Conservation (phyloP, 2,797 vertebrate genomes). For the Betta splendens region DNA sequence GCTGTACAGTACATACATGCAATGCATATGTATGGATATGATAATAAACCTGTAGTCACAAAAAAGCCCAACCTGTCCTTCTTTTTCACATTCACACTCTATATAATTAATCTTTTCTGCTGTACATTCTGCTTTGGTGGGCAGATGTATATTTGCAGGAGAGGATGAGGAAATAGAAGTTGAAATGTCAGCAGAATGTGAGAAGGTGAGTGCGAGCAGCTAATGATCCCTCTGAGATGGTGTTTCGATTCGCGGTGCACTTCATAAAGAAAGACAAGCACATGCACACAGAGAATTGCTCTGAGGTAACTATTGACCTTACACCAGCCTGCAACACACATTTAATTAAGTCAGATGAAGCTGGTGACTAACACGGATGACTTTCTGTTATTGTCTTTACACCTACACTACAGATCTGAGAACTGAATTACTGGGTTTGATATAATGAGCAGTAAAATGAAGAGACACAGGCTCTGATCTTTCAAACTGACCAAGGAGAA, state of each 20-base stretch:
- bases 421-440: too few relatives aligned
- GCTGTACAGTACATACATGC: too few relatives aligned
- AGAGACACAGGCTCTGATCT: too few relatives aligned
- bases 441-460: background rate
- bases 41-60: too few relatives aligned
- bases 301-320: too few relatives aligned
- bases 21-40: too few relatives aligned
- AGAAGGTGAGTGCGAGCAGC: background rate
- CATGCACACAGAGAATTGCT: background rate
- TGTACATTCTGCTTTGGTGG: background rate
- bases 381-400: conserved; percentile 2
- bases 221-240: conserved; percentile 14
- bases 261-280: background rate
- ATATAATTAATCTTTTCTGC: background rate
- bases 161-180: background rate
- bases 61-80: too few relatives aligned
- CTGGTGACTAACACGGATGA: conserved; percentile 7
- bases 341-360: background rate
- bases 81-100: too few relatives aligned
- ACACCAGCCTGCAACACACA: background rate
- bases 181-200: conserved; percentile 1
- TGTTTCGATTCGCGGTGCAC: background rate
- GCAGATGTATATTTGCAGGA: background rate
- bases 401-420: conserved; percentile 1
- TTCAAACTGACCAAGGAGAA: too few relatives aligned